Percentiles rank a stretch among this genome's conserved stretches.
These are phyloP conservation scores for Hecatera dysodea DNA, from an alignment of 2,888 invertebrate species.

Conservation along the genomic window DNA sequence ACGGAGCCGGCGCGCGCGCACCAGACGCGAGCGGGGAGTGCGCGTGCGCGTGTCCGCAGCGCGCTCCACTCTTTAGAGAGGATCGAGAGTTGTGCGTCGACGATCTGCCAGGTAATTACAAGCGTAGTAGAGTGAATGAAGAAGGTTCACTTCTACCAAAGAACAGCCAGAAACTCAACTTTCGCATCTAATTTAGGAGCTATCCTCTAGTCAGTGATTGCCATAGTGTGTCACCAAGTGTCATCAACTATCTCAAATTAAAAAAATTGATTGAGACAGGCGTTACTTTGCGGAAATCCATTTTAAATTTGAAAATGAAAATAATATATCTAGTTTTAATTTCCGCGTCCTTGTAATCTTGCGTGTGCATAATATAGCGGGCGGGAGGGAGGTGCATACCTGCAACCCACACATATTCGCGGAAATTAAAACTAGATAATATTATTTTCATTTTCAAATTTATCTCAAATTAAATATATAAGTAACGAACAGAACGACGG, in stretches of 20 bases:
- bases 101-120: constrained; percentile 93
- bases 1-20: constrained; percentile 80
- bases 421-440: too few species aligned
- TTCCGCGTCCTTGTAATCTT: too few species aligned
- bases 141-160: constrained; percentile 3
- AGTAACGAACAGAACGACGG: neutral
- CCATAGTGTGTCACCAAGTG: neutral
- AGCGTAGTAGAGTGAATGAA: neutral
- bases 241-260: neutral
- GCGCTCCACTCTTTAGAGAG: constrained; percentile 95
- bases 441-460: too few species aligned
- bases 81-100: constrained; percentile 96
- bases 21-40: constrained; percentile 85
- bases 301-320: too few species aligned
- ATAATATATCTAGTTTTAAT: too few species aligned
- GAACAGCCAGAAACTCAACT: neutral
- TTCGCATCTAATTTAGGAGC: neutral
- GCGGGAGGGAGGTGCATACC: too few species aligned
- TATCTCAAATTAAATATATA: too few species aligned
- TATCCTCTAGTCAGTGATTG: neutral
- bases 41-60: constrained; percentile 94
- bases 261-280: too few species aligned
- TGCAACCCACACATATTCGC: too few species aligned
- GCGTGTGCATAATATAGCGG: too few species aligned
- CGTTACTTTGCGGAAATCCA: too few species aligned